A percentile compares a stretch with the other conserved stretches of the same genome.
phyloP scores from a whole-genome alignment of 2,113 vertebrate species.

The Podarcis muralis region DNA sequence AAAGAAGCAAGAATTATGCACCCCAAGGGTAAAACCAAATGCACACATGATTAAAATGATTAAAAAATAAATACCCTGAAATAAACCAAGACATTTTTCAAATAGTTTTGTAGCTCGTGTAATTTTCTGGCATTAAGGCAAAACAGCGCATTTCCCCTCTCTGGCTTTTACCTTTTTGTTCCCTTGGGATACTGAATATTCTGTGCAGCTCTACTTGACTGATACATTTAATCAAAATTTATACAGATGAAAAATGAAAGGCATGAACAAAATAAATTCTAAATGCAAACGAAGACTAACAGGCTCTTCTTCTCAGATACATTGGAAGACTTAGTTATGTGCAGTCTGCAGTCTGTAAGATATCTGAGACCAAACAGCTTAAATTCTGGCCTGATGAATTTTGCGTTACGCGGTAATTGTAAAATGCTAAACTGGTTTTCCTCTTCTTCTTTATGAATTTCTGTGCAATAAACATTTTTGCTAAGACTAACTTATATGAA shows the following conservation, averaged over 20 bases:
- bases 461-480: not conserved
- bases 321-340: not conserved
- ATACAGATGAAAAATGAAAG: not conserved
- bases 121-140: not conserved
- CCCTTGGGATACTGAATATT: not conserved
- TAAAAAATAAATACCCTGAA: conserved; percentile 8
- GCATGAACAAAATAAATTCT: not conserved
- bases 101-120: not conserved
- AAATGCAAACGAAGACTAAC: not conserved
- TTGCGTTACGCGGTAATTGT: conserved; percentile 3
- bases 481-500: not conserved
- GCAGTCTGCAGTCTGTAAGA: not conserved
- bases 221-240: conserved; percentile 17
- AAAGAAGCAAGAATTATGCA: not conserved
- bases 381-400: not conserved
- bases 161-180: not conserved
- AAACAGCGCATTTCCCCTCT: not conserved
- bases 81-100: not conserved
- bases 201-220: not conserved
- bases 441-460: not conserved
- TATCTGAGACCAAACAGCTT: not conserved
- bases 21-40: conserved; percentile 3
- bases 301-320: not conserved
- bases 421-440: not conserved
- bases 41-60: not conserved